These are phyloP conservation scores for Frieseomelitta varia DNA, from an alignment of 1,140 invertebrate genomes.

Conservation along the genomic window DNA sequence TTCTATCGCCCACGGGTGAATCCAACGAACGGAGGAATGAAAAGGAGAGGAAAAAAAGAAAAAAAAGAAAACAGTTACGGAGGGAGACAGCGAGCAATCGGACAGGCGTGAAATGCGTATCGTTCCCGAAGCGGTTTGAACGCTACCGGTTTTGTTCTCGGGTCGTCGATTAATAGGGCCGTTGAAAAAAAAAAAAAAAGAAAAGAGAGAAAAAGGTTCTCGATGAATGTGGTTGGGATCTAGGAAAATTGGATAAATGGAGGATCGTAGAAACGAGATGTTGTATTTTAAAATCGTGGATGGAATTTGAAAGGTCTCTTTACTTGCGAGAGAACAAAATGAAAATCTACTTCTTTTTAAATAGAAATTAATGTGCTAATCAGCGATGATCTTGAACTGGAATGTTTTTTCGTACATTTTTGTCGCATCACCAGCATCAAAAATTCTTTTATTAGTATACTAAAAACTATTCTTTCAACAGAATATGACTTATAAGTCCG, in stretches of 20 bases:
- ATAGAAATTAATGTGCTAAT: background rate
- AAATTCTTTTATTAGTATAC: no score
- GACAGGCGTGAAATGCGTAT: constrained; percentile 1
- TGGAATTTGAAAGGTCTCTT: background rate
- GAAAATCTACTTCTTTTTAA: background rate
- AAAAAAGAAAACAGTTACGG: no score
- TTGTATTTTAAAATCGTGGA: background rate
- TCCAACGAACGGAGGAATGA: constrained; percentile 3
- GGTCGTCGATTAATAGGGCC: background rate
- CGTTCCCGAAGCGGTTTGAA: background rate
- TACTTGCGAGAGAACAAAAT: background rate
- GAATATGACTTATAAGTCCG: no score
- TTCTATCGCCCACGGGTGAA: constrained; percentile 21
- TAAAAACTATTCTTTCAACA: no score
- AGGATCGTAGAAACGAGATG: background rate
- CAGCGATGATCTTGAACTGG: background rate
- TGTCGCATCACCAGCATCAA: background rate
- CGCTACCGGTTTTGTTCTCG: background rate
- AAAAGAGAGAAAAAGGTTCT: background rate
- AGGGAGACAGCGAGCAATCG: background rate
- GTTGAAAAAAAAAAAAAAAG: no score
- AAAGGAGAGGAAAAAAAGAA: constrained; percentile 20
- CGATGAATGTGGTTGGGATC: background rate
- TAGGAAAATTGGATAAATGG: background rate
- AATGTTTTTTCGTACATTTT: no score